These are phyloP conservation scores for Drosophila athabasca DNA, from an alignment of 1,140 invertebrate genomes.

Conservation along the genomic window DNA sequence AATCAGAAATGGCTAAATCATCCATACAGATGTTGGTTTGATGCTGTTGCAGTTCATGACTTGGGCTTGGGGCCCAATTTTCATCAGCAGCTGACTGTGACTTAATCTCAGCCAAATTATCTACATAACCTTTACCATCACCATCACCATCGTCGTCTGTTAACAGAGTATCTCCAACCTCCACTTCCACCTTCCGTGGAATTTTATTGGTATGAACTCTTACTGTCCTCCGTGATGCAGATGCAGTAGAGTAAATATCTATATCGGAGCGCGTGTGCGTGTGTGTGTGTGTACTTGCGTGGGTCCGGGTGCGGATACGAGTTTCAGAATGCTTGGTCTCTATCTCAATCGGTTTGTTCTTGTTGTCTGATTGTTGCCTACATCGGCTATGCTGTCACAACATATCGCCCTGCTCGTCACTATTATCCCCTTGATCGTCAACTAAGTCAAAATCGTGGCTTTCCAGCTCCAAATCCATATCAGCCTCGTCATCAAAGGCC, in stretches of 20 bases:
- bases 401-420: conserved; percentile 82
- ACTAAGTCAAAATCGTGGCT: conserved; percentile 84
- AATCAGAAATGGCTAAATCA: conserved; percentile 33
- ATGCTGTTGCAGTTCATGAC: conserved; percentile 1
- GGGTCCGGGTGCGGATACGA: conserved; percentile 1
- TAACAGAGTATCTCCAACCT: too few species aligned
- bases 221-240: not conserved
- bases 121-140: too few species aligned
- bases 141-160: too few species aligned
- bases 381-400: conserved; percentile 84
- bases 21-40: conserved; percentile 29
- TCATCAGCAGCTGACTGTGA: not conserved
- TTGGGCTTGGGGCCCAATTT: conserved; percentile 5
- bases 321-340: not conserved
- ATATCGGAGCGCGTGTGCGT: conserved; percentile 8
- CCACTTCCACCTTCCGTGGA: too few species aligned
- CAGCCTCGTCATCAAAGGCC: conserved; percentile 63
- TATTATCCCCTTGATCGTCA: conserved; percentile 84
- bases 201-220: too few species aligned
- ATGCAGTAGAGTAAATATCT: not conserved
- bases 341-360: conserved; percentile 6
- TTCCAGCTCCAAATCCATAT: conserved; percentile 76
- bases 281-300: conserved; percentile 2
- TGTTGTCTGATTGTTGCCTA: conserved; percentile 10
- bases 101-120: conserved; percentile 7